These are phyloP conservation scores for Caenorhabditis panamensis DNA, from an alignment of 2,888 invertebrate species.

Conservation along the genomic window DNA sequence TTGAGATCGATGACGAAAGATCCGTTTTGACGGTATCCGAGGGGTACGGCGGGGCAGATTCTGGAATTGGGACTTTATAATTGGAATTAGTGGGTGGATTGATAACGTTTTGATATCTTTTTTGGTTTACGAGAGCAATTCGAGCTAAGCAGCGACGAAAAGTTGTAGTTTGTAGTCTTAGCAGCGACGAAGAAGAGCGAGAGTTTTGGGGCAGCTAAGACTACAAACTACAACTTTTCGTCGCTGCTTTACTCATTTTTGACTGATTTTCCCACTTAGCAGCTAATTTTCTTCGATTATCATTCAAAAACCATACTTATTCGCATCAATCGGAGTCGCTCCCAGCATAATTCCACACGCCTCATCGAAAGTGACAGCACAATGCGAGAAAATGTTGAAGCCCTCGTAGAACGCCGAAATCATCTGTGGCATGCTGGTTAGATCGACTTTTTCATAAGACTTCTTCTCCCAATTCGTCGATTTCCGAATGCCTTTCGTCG, in stretches of 20 bases:
- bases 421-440: constrained; percentile 44
- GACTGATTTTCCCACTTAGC: too few relatives aligned
- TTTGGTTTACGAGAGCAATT: too few relatives aligned
- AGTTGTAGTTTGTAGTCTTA: too few relatives aligned
- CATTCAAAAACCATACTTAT: constrained; percentile 29
- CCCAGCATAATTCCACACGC: constrained; percentile 68
- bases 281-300: not conserved
- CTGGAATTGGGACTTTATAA: constrained; percentile 41
- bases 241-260: too few relatives aligned
- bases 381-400: constrained; percentile 66
- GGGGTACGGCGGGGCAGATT: constrained; percentile 65
- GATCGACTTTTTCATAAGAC: constrained; percentile 40
- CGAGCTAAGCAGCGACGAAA: too few relatives aligned
- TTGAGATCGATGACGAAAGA: constrained; percentile 71
- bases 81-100: too few relatives aligned
- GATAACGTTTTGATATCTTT: too few relatives aligned
- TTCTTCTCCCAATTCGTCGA: constrained; percentile 54
- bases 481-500: not conserved
- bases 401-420: constrained; percentile 56
- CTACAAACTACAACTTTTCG: too few relatives aligned
- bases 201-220: too few relatives aligned
- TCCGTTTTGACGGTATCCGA: constrained; percentile 67
- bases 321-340: constrained; percentile 60
- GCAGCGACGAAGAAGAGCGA: not conserved
- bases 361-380: constrained; percentile 65